Percentiles rank a stretch among this genome's conserved stretches.
Evolutionary conservation across 2,888 invertebrate genomes (phyloP).

Genomic region (Ophion ventricosus): DNA sequence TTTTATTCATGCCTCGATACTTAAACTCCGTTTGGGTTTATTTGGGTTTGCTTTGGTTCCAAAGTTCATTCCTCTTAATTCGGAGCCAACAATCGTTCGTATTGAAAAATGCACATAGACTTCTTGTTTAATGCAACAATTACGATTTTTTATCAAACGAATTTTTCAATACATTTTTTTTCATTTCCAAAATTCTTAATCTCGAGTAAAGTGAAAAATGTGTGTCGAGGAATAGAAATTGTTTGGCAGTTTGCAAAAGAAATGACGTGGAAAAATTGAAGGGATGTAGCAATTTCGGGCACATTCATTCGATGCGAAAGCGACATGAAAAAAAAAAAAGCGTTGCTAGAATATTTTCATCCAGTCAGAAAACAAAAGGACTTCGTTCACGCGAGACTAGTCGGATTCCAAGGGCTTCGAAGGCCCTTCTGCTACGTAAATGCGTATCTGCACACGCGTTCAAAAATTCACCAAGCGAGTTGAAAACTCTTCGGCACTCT

Average conservation of each 20-base stretch:
- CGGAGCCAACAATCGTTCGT: too few relatives aligned
- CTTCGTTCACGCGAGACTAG: not conserved
- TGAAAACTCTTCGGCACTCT: conserved; percentile 60
- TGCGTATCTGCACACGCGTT: conserved; percentile 16
- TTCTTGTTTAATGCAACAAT: too few relatives aligned
- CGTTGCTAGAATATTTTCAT: not conserved
- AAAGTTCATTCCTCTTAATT: too few relatives aligned
- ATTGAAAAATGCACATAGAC: too few relatives aligned
- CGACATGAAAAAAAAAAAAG: not conserved
- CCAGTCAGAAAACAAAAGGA: not conserved
- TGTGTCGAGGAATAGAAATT: not conserved
- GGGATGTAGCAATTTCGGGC: not conserved
- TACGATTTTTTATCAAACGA: too few relatives aligned
- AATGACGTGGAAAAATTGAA: not conserved
- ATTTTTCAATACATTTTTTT: too few relatives aligned
- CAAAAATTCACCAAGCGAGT: conserved; percentile 49
- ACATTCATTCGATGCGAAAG: not conserved
- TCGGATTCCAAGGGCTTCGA: not conserved
- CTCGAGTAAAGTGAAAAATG: too few relatives aligned
- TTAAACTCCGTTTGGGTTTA: not conserved
- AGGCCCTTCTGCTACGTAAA: not conserved
- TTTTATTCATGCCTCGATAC: not conserved
- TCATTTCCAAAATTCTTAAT: too few relatives aligned
- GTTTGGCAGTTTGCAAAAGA: not conserved
- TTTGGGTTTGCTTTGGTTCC: too few relatives aligned